Conservation (phyloP, 2,797 vertebrate species). For the Alauda arvensis region DNA sequence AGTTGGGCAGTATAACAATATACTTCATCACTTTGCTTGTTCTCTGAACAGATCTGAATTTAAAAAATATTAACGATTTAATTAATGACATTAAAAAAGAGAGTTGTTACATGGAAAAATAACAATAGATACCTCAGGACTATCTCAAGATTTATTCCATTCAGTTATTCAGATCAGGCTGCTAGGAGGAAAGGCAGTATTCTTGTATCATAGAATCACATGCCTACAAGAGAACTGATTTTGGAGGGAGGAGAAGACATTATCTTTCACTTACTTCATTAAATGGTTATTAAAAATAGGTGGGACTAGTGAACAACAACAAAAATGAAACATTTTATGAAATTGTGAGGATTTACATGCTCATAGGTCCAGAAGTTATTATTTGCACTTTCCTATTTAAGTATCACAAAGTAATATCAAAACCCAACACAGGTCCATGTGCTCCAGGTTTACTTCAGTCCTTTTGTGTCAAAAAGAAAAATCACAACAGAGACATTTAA, state of each 20-base stretch:
- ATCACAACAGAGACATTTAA: slow-evolving; percentile 81
- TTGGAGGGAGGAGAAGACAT: neutral
- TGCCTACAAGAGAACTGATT: neutral
- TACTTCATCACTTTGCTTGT: neutral
- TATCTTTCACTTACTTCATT: neutral
- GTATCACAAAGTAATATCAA: neutral
- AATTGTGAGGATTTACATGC: neutral
- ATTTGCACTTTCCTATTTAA: neutral
- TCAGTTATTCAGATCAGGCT: neutral
- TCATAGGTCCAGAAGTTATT: neutral
- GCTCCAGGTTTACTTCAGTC: slow-evolving; percentile 74
- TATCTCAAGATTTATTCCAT: neutral
- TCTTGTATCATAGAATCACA: neutral
- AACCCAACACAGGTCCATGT: neutral
- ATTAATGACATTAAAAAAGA: neutral
- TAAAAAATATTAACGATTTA: neutral
- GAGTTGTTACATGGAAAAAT: neutral
- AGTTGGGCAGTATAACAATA: neutral
- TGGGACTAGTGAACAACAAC: neutral
- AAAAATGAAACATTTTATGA: neutral
- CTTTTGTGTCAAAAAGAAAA: slow-evolving; percentile 78
- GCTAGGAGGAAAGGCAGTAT: neutral
- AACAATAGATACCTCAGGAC: neutral
- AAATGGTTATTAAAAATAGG: neutral
- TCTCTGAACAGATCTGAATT: neutral